Evolutionary conservation across 1,140 invertebrate species (phyloP).

Genomic region (Drosophila melanogaster): DNA sequence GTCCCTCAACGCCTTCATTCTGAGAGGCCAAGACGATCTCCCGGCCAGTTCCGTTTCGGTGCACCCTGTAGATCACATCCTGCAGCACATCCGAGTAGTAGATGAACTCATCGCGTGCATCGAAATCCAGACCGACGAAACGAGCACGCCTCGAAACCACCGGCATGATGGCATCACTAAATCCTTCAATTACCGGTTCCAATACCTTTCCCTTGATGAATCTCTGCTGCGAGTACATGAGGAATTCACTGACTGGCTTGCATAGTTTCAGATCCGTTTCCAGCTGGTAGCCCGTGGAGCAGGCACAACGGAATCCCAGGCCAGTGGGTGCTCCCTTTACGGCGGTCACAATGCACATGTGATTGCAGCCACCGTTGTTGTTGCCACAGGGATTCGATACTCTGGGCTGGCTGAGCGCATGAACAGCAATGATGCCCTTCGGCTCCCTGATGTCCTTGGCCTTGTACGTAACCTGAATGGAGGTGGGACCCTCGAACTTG

Average conservation of each 20-base stretch:
- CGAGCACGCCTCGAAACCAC: conserved; percentile 95
- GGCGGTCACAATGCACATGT: conserved; percentile 97
- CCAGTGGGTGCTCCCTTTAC: conserved; percentile 90
- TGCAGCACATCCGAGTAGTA: conserved; percentile 99
- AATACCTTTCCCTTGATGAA: conserved; percentile 98
- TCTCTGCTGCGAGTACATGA: conserved; percentile 98
- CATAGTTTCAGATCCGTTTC: conserved; percentile 92
- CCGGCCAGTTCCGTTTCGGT: conserved; percentile 93
- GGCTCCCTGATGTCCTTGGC: conserved; percentile 92
- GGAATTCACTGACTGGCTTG: conserved; percentile 94
- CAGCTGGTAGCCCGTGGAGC: conserved; percentile 94
- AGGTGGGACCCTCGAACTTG: conserved; percentile 92
- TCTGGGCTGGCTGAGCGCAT: conserved; percentile 90
- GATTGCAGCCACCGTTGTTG: conserved; percentile 96
- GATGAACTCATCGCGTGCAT: conserved; percentile 95
- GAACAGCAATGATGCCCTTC: conserved; percentile 92
- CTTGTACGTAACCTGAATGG: conserved; percentile 92
- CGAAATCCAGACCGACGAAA: conserved; percentile 99
- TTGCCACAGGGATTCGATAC: conserved; percentile 95
- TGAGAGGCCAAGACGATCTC: conserved; percentile 97
- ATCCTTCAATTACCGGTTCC: conserved; percentile 94
- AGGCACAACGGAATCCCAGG: conserved; percentile 96
- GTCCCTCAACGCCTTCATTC: conserved; percentile 98
- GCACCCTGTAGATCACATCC: conserved; percentile 97
- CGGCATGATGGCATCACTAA: conserved; percentile 96